These are phyloP conservation scores for Typhlichthys eigenmanni DNA, from an alignment of 2,797 vertebrate species.

Conservation along the genomic window DNA sequence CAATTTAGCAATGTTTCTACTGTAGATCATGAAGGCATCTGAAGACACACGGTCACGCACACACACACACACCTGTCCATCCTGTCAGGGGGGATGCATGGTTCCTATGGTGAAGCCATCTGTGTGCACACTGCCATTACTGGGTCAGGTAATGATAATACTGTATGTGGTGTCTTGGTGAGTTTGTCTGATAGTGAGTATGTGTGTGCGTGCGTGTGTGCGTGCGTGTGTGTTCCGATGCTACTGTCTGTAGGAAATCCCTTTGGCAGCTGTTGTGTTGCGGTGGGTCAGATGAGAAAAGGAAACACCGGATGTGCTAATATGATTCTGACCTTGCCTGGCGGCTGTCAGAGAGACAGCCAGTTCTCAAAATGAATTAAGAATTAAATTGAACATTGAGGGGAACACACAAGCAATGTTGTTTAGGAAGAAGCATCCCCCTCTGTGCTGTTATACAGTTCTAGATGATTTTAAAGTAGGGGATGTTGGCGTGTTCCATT, in stretches of 20 bases:
- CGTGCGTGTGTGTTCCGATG: constrained; percentile 31
- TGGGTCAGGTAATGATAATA: constrained; percentile 28
- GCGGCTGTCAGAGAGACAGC: constrained; percentile 21
- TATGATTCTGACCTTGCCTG: constrained; percentile 40
- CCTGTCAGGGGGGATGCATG: constrained; percentile 43
- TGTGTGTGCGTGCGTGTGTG: constrained; percentile 1
- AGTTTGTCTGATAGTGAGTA: constrained; percentile 15
- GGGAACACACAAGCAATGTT: constrained; percentile 16
- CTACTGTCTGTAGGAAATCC: constrained; percentile 8
- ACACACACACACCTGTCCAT: constrained; percentile 22
- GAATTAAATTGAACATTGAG: constrained; percentile 27
- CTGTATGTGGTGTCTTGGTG: constrained; percentile 13
- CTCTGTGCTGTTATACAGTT: background rate
- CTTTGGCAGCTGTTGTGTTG: constrained; percentile 20
- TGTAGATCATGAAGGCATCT: background rate
- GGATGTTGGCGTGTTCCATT: too few relatives aligned
- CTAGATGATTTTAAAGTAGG: too few relatives aligned
- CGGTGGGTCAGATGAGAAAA: constrained; percentile 7
- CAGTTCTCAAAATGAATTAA: constrained; percentile 47
- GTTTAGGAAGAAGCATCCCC: constrained; percentile 21
- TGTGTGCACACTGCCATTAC: constrained; percentile 54
- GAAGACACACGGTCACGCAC: constrained; percentile 7
- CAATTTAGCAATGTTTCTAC: too few relatives aligned
- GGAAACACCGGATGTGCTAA: constrained; percentile 25
- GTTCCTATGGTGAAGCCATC: constrained; percentile 75